These are phyloP conservation scores for Volucella bombylans DNA, from an alignment of 2,888 invertebrate species.

Conservation along the genomic window DNA sequence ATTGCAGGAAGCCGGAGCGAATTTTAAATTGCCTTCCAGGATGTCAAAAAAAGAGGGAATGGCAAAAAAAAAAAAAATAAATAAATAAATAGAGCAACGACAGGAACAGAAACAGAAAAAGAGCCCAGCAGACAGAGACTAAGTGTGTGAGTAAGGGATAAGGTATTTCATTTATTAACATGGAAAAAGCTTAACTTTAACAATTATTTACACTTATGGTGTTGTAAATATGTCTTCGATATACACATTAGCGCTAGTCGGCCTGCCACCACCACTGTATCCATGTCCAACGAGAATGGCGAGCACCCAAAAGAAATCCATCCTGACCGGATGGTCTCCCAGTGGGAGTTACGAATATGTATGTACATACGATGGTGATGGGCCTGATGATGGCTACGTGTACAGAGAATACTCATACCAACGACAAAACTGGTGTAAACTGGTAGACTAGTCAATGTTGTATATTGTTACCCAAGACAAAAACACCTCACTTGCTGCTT, in stretches of 20 bases:
- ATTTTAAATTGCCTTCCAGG: constrained; percentile 69
- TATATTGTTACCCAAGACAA: constrained; percentile 30
- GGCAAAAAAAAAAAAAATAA: too few species aligned
- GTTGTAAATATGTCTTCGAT: constrained; percentile 7
- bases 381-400: too few species aligned
- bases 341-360: not conserved
- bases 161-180: constrained; percentile 24
- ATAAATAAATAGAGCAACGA: not conserved
- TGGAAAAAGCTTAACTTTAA: not conserved
- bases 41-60: constrained; percentile 58
- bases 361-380: too few species aligned
- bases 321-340: constrained; percentile 1
- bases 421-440: not conserved
- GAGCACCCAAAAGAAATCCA: not conserved
- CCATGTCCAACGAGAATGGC: not conserved
- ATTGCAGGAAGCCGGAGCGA: constrained; percentile 70
- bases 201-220: constrained; percentile 47
- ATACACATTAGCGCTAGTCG: not conserved
- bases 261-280: not conserved
- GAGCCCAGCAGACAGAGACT: not conserved
- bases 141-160: not conserved
- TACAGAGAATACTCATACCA: not conserved
- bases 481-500: constrained; percentile 58
- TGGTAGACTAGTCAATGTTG: constrained; percentile 17
- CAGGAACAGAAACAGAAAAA: constrained; percentile 16